Percentiles rank a stretch among this genome's conserved stretches.
These are phyloP conservation scores for Myotis yumanensis DNA, from an alignment of 2,113 vertebrate species.

Conservation along the genomic window DNA sequence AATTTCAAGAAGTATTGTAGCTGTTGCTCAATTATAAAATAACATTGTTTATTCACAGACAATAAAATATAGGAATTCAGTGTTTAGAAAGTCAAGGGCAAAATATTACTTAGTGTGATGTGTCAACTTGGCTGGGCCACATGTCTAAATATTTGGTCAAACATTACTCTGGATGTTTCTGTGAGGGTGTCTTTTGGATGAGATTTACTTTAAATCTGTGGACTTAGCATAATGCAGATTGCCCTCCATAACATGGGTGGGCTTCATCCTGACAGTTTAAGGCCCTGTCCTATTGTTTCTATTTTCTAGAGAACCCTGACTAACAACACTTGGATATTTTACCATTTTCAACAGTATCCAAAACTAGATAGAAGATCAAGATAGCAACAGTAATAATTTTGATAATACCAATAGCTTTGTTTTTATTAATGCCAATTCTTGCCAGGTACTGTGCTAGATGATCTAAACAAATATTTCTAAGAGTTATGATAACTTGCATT, in stretches of 20 bases:
- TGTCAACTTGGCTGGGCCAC: background rate
- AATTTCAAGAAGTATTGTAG: background rate
- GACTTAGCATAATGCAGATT: background rate
- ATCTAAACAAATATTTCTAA: background rate
- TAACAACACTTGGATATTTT: background rate
- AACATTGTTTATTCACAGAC: background rate
- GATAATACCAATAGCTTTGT: background rate
- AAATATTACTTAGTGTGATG: background rate
- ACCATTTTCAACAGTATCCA: background rate
- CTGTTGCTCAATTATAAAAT: background rate
- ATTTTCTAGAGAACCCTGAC: background rate
- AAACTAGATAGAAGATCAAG: background rate
- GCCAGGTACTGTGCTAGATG: background rate
- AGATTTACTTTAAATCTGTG: background rate
- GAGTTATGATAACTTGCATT: background rate
- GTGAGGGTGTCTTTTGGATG: background rate
- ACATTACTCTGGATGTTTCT: background rate
- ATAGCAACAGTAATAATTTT: background rate
- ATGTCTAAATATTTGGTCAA: background rate
- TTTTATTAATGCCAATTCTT: constrained; percentile 10
- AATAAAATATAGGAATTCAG: background rate
- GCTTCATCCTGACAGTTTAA: background rate
- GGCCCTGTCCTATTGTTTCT: background rate
- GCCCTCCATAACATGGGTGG: background rate
- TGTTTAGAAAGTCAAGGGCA: background rate